Evolutionary conservation across 1,140 invertebrate species (phyloP), one percentile per base, ranked within the genome.

Genomic region (Thalassaphorura encarpata): DNA sequence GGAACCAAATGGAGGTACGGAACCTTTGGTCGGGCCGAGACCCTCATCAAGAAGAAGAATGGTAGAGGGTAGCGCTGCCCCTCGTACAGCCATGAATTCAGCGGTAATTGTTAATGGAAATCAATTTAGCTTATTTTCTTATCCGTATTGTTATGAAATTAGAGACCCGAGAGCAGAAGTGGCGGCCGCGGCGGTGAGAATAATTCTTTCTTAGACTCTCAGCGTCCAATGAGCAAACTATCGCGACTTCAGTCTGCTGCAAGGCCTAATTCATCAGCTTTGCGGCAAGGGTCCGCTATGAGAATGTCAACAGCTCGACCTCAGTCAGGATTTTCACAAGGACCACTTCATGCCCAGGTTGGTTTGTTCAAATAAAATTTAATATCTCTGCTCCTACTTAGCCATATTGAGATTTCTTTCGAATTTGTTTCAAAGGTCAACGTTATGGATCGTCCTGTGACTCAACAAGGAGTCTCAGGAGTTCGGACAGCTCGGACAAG

Each of bases 381-480:
- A n/a, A n/a, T n/a, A n/a, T n/a, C n/a, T n/a, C n/a, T n/a, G n/a
- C n/a, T n/a, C n/a, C 23, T 29, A n/a, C 15, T 18, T 26, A 26
- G 8, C 33, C 29, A 29, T 4, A 27, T 5, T 31, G 11, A 48
- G 19, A 5, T 28, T 47, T 46, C 3, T 18, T 39, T 36, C 19
- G 11, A 21, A 48, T 47, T 23, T 47, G 26, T 40, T 24, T 52
- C 15, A 19, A 15, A 66, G 63, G 66, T 73, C 15, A 70, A 63
- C 53, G 72, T 82, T 21, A 71, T 78, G 24, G 86, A 89, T 63
- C 73, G 87, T 52, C 85, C 87, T 2, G 83, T 88, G 58, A 90
- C 87, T 4, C 85, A 88, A 66, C 85, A 89, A 73, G 86, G 86
- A 2, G 74, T 89, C 15, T 83, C 81, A 21, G 84, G 83, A 2